phyloP scores from a whole-genome alignment of 1,140 invertebrate species.

The Drosophila subobscura region DNA sequence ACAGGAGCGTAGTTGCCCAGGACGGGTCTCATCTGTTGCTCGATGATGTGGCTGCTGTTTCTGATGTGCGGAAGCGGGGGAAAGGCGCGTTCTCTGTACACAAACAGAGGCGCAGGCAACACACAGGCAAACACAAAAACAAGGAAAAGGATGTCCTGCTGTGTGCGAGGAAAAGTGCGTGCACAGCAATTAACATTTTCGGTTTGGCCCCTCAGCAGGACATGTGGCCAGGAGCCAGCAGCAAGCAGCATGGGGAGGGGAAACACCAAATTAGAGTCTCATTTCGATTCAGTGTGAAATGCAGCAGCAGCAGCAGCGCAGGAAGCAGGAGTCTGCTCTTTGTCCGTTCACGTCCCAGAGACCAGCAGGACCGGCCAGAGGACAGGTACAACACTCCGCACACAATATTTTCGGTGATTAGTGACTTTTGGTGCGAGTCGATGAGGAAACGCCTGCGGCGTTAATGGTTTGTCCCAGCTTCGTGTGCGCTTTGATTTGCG shows the following conservation, averaged over 20 bases:
- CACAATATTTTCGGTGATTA: conserved; percentile 69
- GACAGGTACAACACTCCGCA: conserved; percentile 31
- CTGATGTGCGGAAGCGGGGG: conserved; percentile 34
- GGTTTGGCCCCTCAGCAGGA: conserved; percentile 51
- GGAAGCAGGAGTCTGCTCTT: conserved; percentile 46
- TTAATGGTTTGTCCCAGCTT: conserved; percentile 69
- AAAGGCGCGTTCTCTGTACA: conserved; percentile 74
- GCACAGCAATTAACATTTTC: conserved; percentile 71
- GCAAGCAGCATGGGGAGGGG: conserved; percentile 33
- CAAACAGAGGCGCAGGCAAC: conserved; percentile 49
- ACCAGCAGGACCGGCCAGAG: too few species aligned
- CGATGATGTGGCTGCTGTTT: conserved; percentile 18
- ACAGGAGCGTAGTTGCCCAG: conserved; percentile 15
- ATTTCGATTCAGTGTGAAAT: conserved; percentile 58
- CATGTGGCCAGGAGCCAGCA: conserved; percentile 51
- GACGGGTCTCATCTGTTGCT: conserved; percentile 61
- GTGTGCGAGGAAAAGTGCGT: conserved; percentile 58
- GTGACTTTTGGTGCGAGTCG: conserved; percentile 62
- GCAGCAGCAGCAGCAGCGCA: conserved; percentile 44
- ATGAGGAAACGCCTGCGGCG: conserved; percentile 68
- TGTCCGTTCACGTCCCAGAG: conserved; percentile 45
- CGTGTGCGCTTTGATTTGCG: conserved; percentile 61
- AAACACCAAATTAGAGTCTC: conserved; percentile 64
- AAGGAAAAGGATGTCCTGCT: conserved; percentile 82
- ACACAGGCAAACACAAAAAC: conserved; percentile 70